Base-by-base conservation (phyloP, 2,888 invertebrate species). In the Chesias legatella region DNA sequence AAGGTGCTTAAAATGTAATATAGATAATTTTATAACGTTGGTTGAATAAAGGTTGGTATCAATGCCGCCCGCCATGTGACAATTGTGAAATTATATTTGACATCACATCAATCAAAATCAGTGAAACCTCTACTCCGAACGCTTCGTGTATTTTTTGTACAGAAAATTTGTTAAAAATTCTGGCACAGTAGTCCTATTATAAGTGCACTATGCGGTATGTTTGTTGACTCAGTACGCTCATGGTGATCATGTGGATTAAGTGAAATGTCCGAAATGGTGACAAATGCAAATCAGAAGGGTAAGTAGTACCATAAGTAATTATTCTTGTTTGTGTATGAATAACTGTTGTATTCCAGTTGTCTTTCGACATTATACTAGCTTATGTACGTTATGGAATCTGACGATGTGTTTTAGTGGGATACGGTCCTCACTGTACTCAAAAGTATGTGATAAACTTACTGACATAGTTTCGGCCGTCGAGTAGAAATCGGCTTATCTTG, bases 241-340 rank as follows among this genome's bases (percentile, higher is more conserved):
- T n/a, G 60, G 83, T 82, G 77, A 85, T 83, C 68, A 81, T 83
- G 86, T 84, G 77, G 83, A 79, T 68, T 63, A 55, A 64, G 63
- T 55, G 57, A 59, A 57, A 49, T 58, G 55, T 58, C 60, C 63
- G 79, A 76, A 77, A 86, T 88, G 86, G 84, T 84, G 77, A 73
- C 81, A 63, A 82, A 79, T 75, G 70, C 74, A 68, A 85, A 78
- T 76, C 79, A 75, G 64, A 84, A 79, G 71, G 84, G 88, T 85
- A 60, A 83, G 85, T 77, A 68, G 58, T 56, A 17, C 48, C 51
- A 52, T 57, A 39, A 43, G 54, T 58, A 60, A 64, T 58, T 61
- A 53, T 55, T 73, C 69, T 75, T 84, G 83, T 85, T 86, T 83
- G 78, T 80, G 73, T 77, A 79, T 77, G 79, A 72, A 66, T 84